Conservation (phyloP, 2,797 vertebrate genomes). For the Eremophila alpestris region DNA sequence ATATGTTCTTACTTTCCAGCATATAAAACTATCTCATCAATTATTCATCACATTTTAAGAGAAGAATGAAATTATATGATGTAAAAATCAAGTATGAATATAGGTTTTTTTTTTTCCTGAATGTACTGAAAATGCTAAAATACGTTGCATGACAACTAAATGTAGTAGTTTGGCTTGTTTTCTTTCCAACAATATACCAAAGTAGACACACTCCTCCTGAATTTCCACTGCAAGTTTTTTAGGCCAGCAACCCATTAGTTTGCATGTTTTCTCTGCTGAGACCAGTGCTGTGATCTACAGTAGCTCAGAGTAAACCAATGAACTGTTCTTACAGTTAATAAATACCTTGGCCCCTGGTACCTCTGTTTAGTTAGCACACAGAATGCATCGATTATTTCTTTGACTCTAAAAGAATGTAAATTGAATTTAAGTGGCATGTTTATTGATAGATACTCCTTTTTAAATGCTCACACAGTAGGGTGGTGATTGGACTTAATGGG, state of each 20-base stretch:
- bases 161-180: neutral
- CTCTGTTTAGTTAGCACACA: conserved; percentile 42
- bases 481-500: neutral
- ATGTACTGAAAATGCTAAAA: neutral
- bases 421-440: conserved; percentile 52
- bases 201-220: neutral
- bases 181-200: neutral
- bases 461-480: neutral
- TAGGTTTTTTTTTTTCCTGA: neutral
- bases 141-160: neutral
- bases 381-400: conserved; percentile 30
- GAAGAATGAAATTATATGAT: neutral
- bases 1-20: neutral
- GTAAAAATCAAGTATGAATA: neutral
- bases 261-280: neutral
- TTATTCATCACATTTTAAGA: neutral
- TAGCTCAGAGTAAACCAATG: neutral
- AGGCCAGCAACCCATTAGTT: neutral
- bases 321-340: conserved; percentile 44
- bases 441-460: neutral
- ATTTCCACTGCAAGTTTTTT: neutral
- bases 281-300: neutral
- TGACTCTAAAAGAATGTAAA: conserved; percentile 44
- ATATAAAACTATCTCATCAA: neutral
- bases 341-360: conserved; percentile 29